Evolutionary conservation across 2,797 vertebrate genomes (phyloP), one percentile per base, ranked within the genome.

Genomic region (Clamator glandarius): DNA sequence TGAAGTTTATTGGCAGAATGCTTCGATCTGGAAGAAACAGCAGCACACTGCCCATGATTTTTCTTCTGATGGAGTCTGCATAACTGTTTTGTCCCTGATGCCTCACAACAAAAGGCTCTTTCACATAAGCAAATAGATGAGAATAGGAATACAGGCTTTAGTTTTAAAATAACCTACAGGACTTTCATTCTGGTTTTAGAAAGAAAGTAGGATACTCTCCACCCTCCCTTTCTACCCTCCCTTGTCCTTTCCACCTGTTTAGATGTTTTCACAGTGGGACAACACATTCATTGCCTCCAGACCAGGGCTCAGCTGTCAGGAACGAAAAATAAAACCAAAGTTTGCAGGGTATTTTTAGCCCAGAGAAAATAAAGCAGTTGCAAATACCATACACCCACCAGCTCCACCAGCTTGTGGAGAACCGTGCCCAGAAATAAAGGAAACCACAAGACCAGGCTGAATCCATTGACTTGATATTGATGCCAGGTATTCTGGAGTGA

Each of bases 191-290:
- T 83, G 52, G 58, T 91, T 96, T 94, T 11, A 91, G 55, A 89
- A 95, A 83, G 75, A 76, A 94, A 93, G 78, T 14, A 39, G 57
- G 51, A 91, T 77, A 62, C 70, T 73, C 77, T 46, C 48, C 76
- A 73, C 84, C 87, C 78, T 94, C 76, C 74, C 69, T 81, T 78
- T 86, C 67, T 88, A 75, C 57, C 57, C 81, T 95, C 72, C 79
- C 92, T 95, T 95, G 82, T 92, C 90, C 70, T 93, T 93, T 95
- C 96, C 97, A 97, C 96, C 97, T 97, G 96, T 96, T 97, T 89
- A 84, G 93, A 96, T 94, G 66, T 86, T 93, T 96, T 93, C 91
- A 97, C 96, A 97, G 95, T 97, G 88, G 97, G 96, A 97, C 95
- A 97, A 93, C 90, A 79, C 81, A 93, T 92, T 94, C 92, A 90